Percentiles rank a stretch among this genome's conserved stretches.
phyloP scores from a whole-genome alignment of 2,113 vertebrate species.

The Rhinoderma darwinii region DNA sequence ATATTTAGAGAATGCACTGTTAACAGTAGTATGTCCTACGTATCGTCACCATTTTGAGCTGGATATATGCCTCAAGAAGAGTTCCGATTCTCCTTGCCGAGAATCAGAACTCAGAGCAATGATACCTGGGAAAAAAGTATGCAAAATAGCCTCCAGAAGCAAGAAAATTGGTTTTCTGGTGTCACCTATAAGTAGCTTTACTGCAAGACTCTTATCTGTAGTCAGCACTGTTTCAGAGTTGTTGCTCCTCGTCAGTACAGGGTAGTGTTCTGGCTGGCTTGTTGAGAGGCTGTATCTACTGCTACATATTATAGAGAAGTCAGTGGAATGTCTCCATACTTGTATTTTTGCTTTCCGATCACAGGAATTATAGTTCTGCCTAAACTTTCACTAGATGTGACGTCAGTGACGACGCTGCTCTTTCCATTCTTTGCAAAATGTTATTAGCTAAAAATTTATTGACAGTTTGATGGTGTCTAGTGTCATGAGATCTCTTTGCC shows the following conservation, averaged over 20 bases:
- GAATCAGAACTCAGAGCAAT: background rate
- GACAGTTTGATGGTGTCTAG: background rate
- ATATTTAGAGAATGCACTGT: background rate
- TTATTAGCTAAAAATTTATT: background rate
- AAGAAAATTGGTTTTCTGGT: background rate
- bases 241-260: too few relatives aligned
- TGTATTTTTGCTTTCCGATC: background rate
- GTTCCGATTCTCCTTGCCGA: background rate
- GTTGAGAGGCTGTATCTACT: background rate
- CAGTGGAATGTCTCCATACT: background rate
- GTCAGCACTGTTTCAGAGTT: background rate
- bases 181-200: background rate
- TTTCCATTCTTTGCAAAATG: background rate
- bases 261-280: too few relatives aligned
- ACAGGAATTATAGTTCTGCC: background rate
- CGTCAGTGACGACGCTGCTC: background rate
- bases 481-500: background rate
- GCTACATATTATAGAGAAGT: background rate
- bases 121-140: background rate
- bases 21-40: background rate
- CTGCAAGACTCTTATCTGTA: too few relatives aligned
- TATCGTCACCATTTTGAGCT: background rate
- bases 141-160: background rate
- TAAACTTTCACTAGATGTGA: slow-evolving; percentile 5
- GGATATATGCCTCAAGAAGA: background rate